Conservation (phyloP, 1,140 invertebrate species). For the Maniola jurtina region DNA sequence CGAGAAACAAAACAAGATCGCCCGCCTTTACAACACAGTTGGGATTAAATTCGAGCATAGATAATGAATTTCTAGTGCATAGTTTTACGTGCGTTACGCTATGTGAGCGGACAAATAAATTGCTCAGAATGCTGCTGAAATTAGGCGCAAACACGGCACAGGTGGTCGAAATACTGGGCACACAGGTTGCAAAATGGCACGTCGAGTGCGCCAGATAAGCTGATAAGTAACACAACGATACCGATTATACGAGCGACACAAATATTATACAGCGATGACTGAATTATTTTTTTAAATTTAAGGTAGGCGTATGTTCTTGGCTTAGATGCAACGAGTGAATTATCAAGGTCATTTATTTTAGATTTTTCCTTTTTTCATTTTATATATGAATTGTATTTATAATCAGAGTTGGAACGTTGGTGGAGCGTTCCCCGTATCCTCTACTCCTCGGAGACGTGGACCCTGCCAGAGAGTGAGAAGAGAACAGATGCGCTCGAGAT, state of each 20-base stretch:
- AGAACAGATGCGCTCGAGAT: no score
- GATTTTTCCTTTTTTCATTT: not conserved
- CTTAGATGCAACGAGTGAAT: not conserved
- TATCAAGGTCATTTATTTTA: conserved; percentile 1
- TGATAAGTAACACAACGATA: conserved; percentile 65
- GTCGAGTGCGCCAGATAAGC: conserved; percentile 66
- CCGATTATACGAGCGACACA: conserved; percentile 26
- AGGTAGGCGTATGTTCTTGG: conserved; percentile 4
- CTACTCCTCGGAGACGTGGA: no score
- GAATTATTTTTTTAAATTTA: not conserved
- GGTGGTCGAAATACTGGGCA: conserved; percentile 51
- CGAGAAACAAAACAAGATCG: conserved; percentile 18
- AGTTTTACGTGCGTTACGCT: conserved; percentile 41
- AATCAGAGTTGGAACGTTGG: no score
- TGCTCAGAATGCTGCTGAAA: conserved; percentile 31
- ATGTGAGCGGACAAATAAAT: conserved; percentile 18
- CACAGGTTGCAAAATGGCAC: conserved; percentile 52
- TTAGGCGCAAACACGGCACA: conserved; percentile 46
- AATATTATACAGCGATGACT: conserved; percentile 18
- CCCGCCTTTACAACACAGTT: conserved; percentile 24
- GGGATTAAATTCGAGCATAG: conserved; percentile 23
- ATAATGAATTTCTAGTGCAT: conserved; percentile 46
- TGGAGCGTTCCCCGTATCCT: no score
- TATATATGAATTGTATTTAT: not conserved
- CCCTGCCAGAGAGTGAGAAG: no score